phyloP scores from a whole-genome alignment of 1,140 invertebrate species.

The Coenobita brevimanus region DNA sequence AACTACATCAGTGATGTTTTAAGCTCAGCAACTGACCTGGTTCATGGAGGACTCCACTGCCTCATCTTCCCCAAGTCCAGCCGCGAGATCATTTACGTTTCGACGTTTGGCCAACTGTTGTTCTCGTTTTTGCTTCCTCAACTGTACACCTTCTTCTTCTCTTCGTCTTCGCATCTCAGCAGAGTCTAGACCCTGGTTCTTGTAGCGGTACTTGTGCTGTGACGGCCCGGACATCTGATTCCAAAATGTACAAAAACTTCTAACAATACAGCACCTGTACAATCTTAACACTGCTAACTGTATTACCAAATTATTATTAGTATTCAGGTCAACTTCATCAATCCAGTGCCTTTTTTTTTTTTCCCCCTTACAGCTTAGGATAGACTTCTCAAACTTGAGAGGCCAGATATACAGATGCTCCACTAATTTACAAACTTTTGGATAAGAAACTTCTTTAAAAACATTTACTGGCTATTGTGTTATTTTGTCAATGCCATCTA shows the following conservation, averaged over 20 bases:
- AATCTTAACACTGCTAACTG: too few relatives aligned
- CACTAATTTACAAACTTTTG: too few relatives aligned
- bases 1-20: too few relatives aligned
- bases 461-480: too few relatives aligned
- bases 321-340: too few relatives aligned
- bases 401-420: too few relatives aligned
- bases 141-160: conserved; percentile 96
- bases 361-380: too few relatives aligned
- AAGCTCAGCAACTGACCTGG: conserved; percentile 37
- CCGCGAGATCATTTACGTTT: conserved; percentile 80
- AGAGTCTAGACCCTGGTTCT: conserved; percentile 93
- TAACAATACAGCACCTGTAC: not conserved
- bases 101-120: conserved; percentile 92
- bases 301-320: too few relatives aligned
- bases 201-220: conserved; percentile 92
- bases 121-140: conserved; percentile 96
- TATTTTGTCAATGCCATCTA: too few relatives aligned
- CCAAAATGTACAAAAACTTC: not conserved
- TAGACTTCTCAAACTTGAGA: too few relatives aligned
- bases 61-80: conserved; percentile 63
- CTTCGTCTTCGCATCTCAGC: conserved; percentile 91
- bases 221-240: conserved; percentile 63
- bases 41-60: conserved; percentile 50
- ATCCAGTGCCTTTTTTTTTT: too few relatives aligned
- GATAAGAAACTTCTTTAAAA: too few relatives aligned